Evolutionary conservation across 2,797 vertebrate genomes (phyloP).

Genomic region (Cirrhinus molitorella): DNA sequence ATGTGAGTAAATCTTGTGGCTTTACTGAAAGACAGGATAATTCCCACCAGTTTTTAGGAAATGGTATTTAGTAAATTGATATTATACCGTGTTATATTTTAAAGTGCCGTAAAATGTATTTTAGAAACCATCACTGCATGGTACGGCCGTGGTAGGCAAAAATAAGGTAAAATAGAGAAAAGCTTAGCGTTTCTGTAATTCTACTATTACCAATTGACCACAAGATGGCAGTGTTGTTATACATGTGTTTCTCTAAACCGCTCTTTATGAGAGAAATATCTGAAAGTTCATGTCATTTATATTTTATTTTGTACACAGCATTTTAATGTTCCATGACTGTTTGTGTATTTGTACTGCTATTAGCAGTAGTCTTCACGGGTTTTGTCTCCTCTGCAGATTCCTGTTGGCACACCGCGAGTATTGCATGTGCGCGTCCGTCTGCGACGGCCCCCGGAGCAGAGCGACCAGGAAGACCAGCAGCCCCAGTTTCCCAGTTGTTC

Average conservation of each 20-base stretch:
- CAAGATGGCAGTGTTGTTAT: background rate
- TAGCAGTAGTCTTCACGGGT: conserved; percentile 70
- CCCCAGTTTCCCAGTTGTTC: conserved; percentile 72
- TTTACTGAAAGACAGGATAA: background rate
- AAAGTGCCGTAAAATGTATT: background rate
- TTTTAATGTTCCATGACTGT: background rate
- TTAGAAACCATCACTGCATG: background rate
- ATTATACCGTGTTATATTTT: background rate
- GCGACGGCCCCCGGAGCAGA: conserved; percentile 67
- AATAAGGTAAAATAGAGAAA: background rate
- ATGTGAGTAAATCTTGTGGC: background rate
- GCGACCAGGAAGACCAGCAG: conserved; percentile 75
- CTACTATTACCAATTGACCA: conserved; percentile 4
- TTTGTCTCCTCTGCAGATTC: conserved; percentile 75
- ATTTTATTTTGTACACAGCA: background rate
- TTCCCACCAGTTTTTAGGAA: background rate
- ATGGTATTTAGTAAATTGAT: background rate
- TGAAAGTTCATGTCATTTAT: background rate
- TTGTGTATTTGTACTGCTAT: conserved; percentile 16
- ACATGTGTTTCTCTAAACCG: background rate
- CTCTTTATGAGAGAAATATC: background rate
- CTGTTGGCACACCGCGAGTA: conserved; percentile 60
- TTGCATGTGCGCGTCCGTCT: conserved; percentile 73
- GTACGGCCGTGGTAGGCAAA: background rate
- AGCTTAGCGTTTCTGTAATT: background rate